Base-by-base conservation (phyloP, 2,797 vertebrate genomes). In the Lateolabrax maculatus region DNA sequence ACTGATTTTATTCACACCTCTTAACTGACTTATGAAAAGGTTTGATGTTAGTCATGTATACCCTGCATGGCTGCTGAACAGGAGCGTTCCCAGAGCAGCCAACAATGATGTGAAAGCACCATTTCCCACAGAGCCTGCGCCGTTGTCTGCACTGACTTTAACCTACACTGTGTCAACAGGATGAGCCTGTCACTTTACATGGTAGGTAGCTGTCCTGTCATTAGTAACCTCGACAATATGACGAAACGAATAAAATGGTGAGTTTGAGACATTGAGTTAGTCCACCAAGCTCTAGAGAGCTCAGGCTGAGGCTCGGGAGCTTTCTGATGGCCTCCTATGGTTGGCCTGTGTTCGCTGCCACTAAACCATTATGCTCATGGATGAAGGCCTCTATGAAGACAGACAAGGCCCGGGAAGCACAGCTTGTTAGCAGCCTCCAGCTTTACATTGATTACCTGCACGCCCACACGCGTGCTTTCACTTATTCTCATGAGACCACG, bases 41-140 rank as follows among this genome's bases (percentile, higher is more conserved):
- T 85, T 52, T 49, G 16, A 39, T 52, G 60, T 72, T 7, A 71
- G 72, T 64, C 11, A 74, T 44, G 9, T 37, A 7, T 23, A 49
- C 3, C 6, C 7, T 56, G 15, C 19, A 34, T 18, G n/a, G 25
- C 1, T 10, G 23, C 7, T 25, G 4, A 61, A 51, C 27, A 21
- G 7, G 25, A 19, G 12, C 5, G 8, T 66, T 66, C 12, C 39
- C 43, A 43, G 15, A 67, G 43, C 23, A 29, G 41, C 23, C 27
- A 18, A 31, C 41, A 56, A 39, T 39, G 31, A 21, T 51, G 7
- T 63, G 9, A 62, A 48, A 23, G 21, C 18, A 68, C 18, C 2
- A 27, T n/a, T 43, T 43, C 12, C 8, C 43, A 10, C 27, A 43
- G 8, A 57, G 5, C 7, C 44, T 25, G 18, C 36, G 15, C 37